Evolutionary conservation across 53 echinoderm and acorn worm species (phyloP).

Genomic region (Temnopleurus reevesii): DNA sequence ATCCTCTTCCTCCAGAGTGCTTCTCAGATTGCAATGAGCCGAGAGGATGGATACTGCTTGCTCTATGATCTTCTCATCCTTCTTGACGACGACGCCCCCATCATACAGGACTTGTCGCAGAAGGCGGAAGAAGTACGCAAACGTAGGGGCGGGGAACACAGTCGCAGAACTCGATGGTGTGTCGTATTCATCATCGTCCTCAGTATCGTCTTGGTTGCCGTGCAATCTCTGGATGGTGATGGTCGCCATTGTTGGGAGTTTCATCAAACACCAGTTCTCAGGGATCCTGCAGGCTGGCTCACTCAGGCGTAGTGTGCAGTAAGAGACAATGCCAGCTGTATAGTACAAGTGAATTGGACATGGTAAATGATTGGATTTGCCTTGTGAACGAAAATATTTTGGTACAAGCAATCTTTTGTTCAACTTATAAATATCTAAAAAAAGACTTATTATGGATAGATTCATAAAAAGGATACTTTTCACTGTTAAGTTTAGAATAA

Average conservation of each 20-base stretch:
- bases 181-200: slow-evolving; percentile 60
- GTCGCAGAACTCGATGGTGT: neutral
- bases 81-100: slow-evolving; percentile 71
- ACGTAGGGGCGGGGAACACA: slow-evolving; percentile 72
- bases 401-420: too few species aligned
- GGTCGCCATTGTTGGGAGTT: slow-evolving; percentile 68
- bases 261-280: slow-evolving; percentile 72
- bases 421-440: too few species aligned
- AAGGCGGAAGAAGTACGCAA: slow-evolving; percentile 86
- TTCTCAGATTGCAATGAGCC: slow-evolving; percentile 75
- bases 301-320: slow-evolving; percentile 82
- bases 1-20: slow-evolving; percentile 47
- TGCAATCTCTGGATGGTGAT: slow-evolving; percentile 66
- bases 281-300: slow-evolving; percentile 59
- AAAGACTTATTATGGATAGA: too few species aligned
- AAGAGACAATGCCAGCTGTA: slow-evolving; percentile 70
- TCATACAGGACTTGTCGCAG: slow-evolving; percentile 70
- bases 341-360: neutral
- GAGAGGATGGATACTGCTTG: slow-evolving; percentile 75
- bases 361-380: too few species aligned
- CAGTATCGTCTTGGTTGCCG: slow-evolving; percentile 1
- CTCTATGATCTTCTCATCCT: slow-evolving; percentile 68
- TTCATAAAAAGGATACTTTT: too few species aligned
- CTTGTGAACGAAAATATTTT: too few species aligned
- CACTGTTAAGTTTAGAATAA: too few species aligned